Percentiles rank a stretch among this genome's conserved stretches.
phyloP scores from a whole-genome alignment of 1,140 invertebrate genomes.

The Tetramorium alpestre region DNA sequence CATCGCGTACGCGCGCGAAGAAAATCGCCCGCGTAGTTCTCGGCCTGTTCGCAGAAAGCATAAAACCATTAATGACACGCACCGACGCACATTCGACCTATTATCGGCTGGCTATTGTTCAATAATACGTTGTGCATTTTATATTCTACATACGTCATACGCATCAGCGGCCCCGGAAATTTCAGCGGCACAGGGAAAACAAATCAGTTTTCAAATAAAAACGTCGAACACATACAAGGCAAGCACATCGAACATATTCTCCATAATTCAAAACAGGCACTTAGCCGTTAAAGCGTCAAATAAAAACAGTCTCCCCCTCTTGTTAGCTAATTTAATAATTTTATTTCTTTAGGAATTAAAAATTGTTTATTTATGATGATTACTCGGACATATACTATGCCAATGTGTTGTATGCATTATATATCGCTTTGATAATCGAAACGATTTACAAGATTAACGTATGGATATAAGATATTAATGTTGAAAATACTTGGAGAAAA shows the following conservation, averaged over 20 bases:
- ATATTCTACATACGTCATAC: slow-evolving; percentile 75
- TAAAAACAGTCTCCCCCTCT: slow-evolving; percentile 61
- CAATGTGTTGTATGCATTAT: background rate
- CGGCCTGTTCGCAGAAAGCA: slow-evolving; percentile 31
- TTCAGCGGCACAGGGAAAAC: slow-evolving; percentile 66
- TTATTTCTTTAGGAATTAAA: slow-evolving; percentile 23
- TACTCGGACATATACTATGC: background rate
- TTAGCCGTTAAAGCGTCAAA: slow-evolving; percentile 69
- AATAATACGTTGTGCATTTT: slow-evolving; percentile 76
- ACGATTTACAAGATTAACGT: background rate
- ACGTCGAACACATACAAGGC: slow-evolving; percentile 71
- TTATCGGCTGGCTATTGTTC: slow-evolving; percentile 72
- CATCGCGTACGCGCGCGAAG: slow-evolving; percentile 1
- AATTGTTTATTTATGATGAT: background rate
- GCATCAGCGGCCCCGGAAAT: slow-evolving; percentile 71
- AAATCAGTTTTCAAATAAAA: slow-evolving; percentile 75
- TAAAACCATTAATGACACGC: slow-evolving; percentile 69
- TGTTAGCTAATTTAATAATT: slow-evolving; percentile 5
- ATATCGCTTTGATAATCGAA: background rate
- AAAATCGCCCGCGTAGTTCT: background rate
- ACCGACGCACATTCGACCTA: slow-evolving; percentile 68
- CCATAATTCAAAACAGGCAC: slow-evolving; percentile 71
- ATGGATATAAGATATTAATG: background rate
- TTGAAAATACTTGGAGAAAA: background rate
- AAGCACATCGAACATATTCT: slow-evolving; percentile 66